Base-by-base conservation (phyloP, 2,113 vertebrate species). In the Ailuropoda melanoleuca region DNA sequence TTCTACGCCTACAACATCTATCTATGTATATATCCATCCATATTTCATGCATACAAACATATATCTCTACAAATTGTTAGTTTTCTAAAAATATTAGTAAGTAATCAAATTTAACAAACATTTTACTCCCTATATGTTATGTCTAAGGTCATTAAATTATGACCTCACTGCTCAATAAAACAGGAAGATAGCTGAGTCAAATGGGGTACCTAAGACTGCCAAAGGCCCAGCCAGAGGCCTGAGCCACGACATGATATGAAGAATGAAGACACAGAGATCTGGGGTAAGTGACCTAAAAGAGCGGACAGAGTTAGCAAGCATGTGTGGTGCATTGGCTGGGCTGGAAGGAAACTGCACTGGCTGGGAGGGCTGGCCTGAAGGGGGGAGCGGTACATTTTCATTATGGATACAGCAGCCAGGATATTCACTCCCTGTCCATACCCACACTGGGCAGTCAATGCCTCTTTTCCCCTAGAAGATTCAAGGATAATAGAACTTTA, bases 21-120 rank as follows among this genome's bases (percentile, higher is more conserved):
- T 55, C 23, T 37, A 66, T 34, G 1, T 68, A 58, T 50, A 58
- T 6, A 64, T 68, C 24, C 8, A 68, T 24, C 64, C 48, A 72
- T 64, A 46, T 48, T 83, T 93, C 9, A 72, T 4, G 64, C 46
- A 43, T n/a, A 85, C 10, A 88, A 62, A 83, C 81, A 93, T 82
- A 90, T 66, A 24, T 90, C 39, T 50, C 18, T 4, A 85, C 0
- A 37, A 55, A 55, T 81, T 62, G 37, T 62, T 95, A 37, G 64
- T 87, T 93, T 95, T 83, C 13, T 74, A 55, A 70, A 83, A 90
- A 84, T 88, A 39, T 80, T 80, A 85, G 56, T 70, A 75, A 88
- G 18, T 70, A 26, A 90, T 37, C 34, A 82, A 26, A 19, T 92
- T 95, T 90, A 88, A 60, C 55, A 90, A 88, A 81, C 43, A 50